Evolutionary conservation across 2,888 invertebrate genomes (phyloP).

Genomic region (Netelia melanura): DNA sequence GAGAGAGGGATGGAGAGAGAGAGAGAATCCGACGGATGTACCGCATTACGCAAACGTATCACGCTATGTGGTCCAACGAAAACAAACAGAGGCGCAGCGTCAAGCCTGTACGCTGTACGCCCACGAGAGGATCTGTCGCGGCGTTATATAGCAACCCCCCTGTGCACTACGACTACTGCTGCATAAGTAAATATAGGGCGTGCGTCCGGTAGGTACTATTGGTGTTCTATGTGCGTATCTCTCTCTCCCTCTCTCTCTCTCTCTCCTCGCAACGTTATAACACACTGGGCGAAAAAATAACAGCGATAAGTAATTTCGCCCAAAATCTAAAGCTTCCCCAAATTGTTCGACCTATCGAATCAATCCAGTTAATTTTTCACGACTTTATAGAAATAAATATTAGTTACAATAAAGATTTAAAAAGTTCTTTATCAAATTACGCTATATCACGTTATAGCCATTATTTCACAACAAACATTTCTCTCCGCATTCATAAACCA

Average conservation of each 20-base stretch:
- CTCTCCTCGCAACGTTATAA: conserved; percentile 34
- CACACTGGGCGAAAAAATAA: conserved; percentile 18
- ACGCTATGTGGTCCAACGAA: conserved; percentile 84
- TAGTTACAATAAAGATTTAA: too few relatives aligned
- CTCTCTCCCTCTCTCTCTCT: not conserved
- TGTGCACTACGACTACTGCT: conserved; percentile 63
- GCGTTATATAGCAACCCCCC: conserved; percentile 70
- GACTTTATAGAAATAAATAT: too few relatives aligned
- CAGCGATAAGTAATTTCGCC: too few relatives aligned
- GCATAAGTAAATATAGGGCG: conserved; percentile 80
- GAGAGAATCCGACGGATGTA: conserved; percentile 74
- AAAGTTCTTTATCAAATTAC: too few relatives aligned
- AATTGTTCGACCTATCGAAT: too few relatives aligned
- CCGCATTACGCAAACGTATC: conserved; percentile 84
- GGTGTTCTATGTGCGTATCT: conserved; percentile 18
- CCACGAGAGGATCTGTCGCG: conserved; percentile 64
- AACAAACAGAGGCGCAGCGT: conserved; percentile 81
- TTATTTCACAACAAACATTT: too few relatives aligned
- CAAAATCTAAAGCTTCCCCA: too few relatives aligned
- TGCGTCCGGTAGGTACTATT: conserved; percentile 33
- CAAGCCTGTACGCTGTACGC: conserved; percentile 53
- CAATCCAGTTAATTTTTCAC: too few relatives aligned
- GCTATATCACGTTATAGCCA: too few relatives aligned
- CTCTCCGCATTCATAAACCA: too few relatives aligned
- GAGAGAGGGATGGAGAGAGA: conserved; percentile 72